A percentile compares a stretch with the other conserved stretches of the same genome.
Conservation (phyloP, 1,140 invertebrate species). For the Drosophila cardini region DNA sequence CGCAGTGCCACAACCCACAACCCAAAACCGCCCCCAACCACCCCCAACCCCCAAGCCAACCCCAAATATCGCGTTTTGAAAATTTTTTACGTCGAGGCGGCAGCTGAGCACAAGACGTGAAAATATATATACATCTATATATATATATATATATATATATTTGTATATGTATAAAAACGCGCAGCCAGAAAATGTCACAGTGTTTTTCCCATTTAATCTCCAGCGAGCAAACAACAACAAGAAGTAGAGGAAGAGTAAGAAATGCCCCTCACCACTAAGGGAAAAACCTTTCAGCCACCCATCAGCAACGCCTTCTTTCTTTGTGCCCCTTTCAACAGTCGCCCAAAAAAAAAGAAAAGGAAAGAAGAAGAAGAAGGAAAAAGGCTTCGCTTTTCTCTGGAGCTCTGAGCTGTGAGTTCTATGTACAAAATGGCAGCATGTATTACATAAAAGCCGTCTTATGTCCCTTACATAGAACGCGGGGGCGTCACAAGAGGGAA, state of each 20-base stretch:
- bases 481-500: neutral
- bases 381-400: conserved; percentile 63
- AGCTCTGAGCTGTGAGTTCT: conserved; percentile 21
- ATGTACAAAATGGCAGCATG: conserved; percentile 72
- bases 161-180: conserved; percentile 48
- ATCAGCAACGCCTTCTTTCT: conserved; percentile 64
- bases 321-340: conserved; percentile 77
- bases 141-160: conserved; percentile 9
- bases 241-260: conserved; percentile 14
- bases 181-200: conserved; percentile 82
- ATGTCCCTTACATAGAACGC: conserved; percentile 68
- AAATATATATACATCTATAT: conserved; percentile 25
- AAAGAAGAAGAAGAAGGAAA: conserved; percentile 17
- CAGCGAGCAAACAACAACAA: conserved; percentile 77
- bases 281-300: conserved; percentile 43
- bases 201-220: conserved; percentile 81
- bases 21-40: conserved; percentile 11
- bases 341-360: neutral
- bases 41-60: conserved; percentile 21
- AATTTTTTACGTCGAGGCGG: conserved; percentile 52
- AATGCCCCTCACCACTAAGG: neutral
- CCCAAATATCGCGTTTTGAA: conserved; percentile 59
- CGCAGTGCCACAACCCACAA: conserved; percentile 36
- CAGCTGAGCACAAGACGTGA: conserved; percentile 55
- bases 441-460: conserved; percentile 76